A percentile compares a stretch with the other conserved stretches of the same genome.
These are phyloP conservation scores for Sitta europaea DNA, from an alignment of 2,113 vertebrate genomes.

Conservation along the genomic window DNA sequence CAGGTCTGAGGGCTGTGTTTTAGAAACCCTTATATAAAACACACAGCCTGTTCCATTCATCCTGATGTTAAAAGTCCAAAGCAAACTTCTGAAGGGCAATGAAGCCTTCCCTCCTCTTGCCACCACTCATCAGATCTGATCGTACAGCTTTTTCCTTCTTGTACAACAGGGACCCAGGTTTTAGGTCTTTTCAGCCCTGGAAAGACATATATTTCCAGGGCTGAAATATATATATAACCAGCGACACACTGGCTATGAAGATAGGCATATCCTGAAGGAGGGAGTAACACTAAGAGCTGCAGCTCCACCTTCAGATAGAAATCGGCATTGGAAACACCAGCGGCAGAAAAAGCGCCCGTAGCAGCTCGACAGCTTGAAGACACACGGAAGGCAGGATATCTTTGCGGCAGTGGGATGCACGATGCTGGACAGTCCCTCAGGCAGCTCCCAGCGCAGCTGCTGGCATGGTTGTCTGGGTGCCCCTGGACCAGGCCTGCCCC, in stretches of 20 bases:
- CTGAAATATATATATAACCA: background rate
- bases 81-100: background rate
- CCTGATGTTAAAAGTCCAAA: background rate
- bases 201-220: too few relatives aligned
- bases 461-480: background rate
- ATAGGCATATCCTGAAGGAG: background rate
- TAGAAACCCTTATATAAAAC: background rate
- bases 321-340: background rate
- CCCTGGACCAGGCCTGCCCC: background rate
- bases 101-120: background rate
- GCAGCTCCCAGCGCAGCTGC: background rate
- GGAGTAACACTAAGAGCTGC: background rate
- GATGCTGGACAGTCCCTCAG: background rate
- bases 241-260: background rate
- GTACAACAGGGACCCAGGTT: background rate
- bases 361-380: background rate
- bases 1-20: background rate
- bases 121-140: background rate
- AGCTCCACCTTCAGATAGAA: slow-evolving; percentile 8
- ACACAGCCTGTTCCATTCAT: background rate
- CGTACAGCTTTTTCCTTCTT: background rate
- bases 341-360: rapidly evolving
- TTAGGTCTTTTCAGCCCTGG: background rate
- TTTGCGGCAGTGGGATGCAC: rapidly evolving
- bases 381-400: rapidly evolving